Evolutionary conservation across 1,140 invertebrate species (phyloP).

Genomic region (Aphelenchoides fujianensis): DNA sequence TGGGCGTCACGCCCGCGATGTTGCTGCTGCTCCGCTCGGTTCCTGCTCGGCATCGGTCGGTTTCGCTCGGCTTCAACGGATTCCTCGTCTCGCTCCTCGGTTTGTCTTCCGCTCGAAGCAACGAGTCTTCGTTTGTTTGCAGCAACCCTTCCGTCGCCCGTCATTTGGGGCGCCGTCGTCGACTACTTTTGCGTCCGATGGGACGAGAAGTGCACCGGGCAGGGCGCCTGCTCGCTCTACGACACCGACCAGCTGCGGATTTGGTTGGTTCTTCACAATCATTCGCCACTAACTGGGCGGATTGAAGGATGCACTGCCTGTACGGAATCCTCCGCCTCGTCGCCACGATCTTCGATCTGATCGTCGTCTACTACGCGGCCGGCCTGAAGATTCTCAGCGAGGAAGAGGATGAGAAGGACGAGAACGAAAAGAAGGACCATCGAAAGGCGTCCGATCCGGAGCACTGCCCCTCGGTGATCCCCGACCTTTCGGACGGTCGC

Average conservation of each 20-base stretch:
- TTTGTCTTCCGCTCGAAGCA: too few relatives aligned
- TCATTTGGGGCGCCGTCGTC: conserved; percentile 63
- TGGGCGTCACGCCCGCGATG: conserved; percentile 59
- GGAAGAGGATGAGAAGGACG: conserved; percentile 10
- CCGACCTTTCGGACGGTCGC: not conserved
- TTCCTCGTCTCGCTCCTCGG: conserved; percentile 40
- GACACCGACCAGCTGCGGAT: conserved; percentile 51
- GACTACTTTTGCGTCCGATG: conserved; percentile 63
- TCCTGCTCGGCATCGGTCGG: conserved; percentile 53
- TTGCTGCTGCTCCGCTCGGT: conserved; percentile 60
- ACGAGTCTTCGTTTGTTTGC: not conserved
- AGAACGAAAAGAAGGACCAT: not conserved
- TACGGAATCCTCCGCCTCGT: conserved; percentile 53
- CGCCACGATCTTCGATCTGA: conserved; percentile 54
- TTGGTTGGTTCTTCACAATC: too few relatives aligned
- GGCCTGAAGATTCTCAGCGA: conserved; percentile 17
- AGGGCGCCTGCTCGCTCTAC: conserved; percentile 63
- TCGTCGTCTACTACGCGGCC: conserved; percentile 54
- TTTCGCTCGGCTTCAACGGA: conserved; percentile 61
- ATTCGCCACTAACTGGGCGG: too few relatives aligned
- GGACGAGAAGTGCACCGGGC: conserved; percentile 55
- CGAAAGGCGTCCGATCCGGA: not conserved
- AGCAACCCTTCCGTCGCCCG: conserved; percentile 62
- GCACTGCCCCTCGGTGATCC: not conserved
- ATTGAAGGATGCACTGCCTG: conserved; percentile 53